These are phyloP conservation scores for Staurois parvus DNA, from an alignment of 2,797 vertebrate genomes.

Conservation along the genomic window DNA sequence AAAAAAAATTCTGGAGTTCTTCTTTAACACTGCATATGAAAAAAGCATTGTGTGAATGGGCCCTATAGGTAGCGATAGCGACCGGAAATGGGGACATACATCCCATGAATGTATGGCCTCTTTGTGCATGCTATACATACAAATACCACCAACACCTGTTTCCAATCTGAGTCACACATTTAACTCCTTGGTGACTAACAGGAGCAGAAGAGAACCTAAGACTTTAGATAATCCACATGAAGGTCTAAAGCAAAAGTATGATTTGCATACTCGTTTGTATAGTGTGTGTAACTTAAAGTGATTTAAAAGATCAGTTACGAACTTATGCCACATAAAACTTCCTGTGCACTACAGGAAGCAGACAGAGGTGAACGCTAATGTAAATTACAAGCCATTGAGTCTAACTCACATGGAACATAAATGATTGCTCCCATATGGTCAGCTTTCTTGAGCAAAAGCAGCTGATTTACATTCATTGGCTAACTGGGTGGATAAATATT, in stretches of 20 bases:
- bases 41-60: not conserved
- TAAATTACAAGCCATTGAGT: conserved; percentile 58
- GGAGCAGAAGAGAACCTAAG: conserved; percentile 30
- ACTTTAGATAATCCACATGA: conserved; percentile 33
- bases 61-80: not conserved
- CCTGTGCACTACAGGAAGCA: conserved; percentile 58
- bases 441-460: conserved; percentile 29
- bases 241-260: conserved; percentile 20
- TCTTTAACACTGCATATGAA: not conserved
- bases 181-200: conserved; percentile 28
- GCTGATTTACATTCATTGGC: conserved; percentile 52
- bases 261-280: conserved; percentile 56
- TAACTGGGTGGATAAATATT: conserved; percentile 53
- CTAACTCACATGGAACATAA: conserved; percentile 55
- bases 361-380: conserved; percentile 61
- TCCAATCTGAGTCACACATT: conserved; percentile 37
- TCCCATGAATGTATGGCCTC: conserved; percentile 22
- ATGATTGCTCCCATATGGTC: conserved; percentile 62
- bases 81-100: conserved; percentile 4
- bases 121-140: conserved; percentile 33
- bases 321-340: conserved; percentile 59
- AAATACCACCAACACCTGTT: conserved; percentile 51
- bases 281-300: conserved; percentile 48
- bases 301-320: conserved; percentile 53
- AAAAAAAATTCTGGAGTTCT: too few species aligned